Base-by-base conservation (phyloP, 2,888 invertebrate genomes). In the Xanthorhoe spadicearia region DNA sequence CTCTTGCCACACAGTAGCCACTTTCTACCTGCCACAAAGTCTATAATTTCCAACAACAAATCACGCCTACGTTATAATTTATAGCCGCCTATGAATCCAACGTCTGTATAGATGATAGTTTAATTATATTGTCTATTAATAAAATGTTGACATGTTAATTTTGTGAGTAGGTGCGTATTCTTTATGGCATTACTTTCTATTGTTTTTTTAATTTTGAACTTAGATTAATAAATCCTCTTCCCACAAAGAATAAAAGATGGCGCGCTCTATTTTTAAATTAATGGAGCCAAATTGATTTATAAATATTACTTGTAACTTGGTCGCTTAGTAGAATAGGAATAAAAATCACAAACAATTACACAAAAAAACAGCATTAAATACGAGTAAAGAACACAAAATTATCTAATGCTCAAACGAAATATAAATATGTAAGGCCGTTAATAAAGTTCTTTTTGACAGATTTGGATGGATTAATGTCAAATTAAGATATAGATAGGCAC, bases 41-140 rank as follows among this genome's bases (percentile, higher is more conserved):
- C 75, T 72, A 75, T 75, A 69, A 75, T 75, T 74, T 74, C 65
- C 61, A 46, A 18, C 67, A 59, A 75, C 73, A 73, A 75, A 75
- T 75, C 75, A 75, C 75, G 72, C 75, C 75, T 61, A 75, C 75
- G 46, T 67, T 7, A 62, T 69, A 70, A 72, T 72, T 72, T 74
- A 75, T 56, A 55, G 43, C 60, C 60, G 35, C n/a, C 62, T 64
- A 64, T 68, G 65, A 59, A 68, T 50, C 59, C 56, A 68, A 67
- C 70, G 63, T 71, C 71, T 70, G 67, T 69, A n/a, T n/a, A 70
- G 63, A 68, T 69, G 71, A 77, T 76, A 74, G 71, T 76, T 81
- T 79, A 80, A 82, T 82, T 82, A 81, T 78, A 80, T 77, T 76
- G 78, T 77, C 79, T 81, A 79, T 80, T 80, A 80, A 81, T 82